A percentile compares a stretch with the other conserved stretches of the same genome.
These are phyloP conservation scores for Yponomeuta sedellus DNA, from an alignment of 2,888 invertebrate genomes.

Conservation along the genomic window DNA sequence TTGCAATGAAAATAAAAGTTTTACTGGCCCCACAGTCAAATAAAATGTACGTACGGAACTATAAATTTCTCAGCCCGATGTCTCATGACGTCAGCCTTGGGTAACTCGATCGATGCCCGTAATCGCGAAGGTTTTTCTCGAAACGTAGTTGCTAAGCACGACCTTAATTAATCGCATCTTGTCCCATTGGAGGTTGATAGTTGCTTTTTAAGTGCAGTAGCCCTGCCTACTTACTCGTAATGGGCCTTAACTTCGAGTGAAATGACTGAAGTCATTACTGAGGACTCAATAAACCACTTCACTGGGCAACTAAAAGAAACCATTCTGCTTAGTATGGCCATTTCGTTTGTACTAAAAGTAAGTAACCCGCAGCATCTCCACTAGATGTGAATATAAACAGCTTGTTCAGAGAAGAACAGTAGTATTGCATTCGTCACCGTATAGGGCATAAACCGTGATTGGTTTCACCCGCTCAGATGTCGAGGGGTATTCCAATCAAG, in stretches of 20 bases:
- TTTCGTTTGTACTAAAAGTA: neutral
- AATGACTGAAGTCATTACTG: neutral
- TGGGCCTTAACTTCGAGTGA: conserved; percentile 6
- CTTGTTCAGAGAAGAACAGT: neutral
- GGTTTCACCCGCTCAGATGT: conserved; percentile 46
- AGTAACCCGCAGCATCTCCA: neutral
- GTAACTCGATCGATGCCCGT: neutral
- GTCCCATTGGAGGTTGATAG: neutral
- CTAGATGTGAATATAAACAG: conserved; percentile 2
- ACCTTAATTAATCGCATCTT: conserved; percentile 12
- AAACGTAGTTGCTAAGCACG: neutral
- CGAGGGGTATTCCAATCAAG: conserved; percentile 19
- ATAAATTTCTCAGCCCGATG: neutral
- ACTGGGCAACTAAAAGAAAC: neutral
- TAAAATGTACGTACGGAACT: neutral
- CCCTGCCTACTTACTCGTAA: conserved; percentile 4
- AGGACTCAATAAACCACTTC: conserved; percentile 4
- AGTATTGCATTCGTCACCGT: conserved; percentile 24
- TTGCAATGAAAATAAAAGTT: neutral
- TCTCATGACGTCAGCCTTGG: neutral
- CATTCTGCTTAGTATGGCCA: neutral
- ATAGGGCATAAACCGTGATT: conserved; percentile 48
- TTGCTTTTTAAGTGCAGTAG: conserved; percentile 7
- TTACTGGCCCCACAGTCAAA: neutral
- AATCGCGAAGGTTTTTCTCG: neutral